Conservation (phyloP, 2,797 vertebrate species). For the Thunnus albacares region DNA sequence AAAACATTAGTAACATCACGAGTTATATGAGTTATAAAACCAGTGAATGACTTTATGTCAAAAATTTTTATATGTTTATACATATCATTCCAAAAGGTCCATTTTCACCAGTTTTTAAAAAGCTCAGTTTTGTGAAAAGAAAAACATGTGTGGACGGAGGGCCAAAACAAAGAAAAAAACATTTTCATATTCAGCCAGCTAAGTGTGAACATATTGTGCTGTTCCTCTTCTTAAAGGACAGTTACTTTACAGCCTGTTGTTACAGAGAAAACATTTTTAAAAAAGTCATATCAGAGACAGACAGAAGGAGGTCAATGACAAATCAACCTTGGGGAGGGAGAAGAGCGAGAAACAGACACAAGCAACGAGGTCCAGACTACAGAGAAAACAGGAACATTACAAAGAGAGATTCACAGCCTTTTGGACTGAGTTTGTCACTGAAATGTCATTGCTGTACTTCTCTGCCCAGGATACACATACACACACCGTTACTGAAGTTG, state of each 20-base stretch:
- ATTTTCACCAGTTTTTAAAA: too few relatives aligned
- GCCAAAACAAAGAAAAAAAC: too few relatives aligned
- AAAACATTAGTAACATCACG: not conserved
- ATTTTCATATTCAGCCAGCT: not conserved
- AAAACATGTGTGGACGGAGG: not conserved
- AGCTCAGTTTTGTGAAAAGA: not conserved
- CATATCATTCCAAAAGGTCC: not conserved
- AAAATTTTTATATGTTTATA: not conserved
- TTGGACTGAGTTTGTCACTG: not conserved
- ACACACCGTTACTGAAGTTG: slow-evolving; percentile 35
- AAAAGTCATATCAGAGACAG: not conserved
- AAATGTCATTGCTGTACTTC: slow-evolving; percentile 1
- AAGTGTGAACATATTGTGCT: not conserved
- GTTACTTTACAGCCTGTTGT: not conserved
- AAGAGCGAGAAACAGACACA: slow-evolving; percentile 4
- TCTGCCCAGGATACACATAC: slow-evolving; percentile 11
- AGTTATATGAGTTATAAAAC: too few relatives aligned
- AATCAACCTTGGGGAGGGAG: not conserved
- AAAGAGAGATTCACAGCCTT: not conserved
- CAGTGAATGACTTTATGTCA: not conserved
- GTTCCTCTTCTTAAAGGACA: not conserved
- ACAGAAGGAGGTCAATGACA: slow-evolving; percentile 28
- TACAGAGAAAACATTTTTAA: not conserved
- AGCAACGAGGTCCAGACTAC: not conserved
- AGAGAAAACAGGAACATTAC: not conserved